These are phyloP conservation scores for Tenebrio molitor DNA, from an alignment of 1,140 invertebrate genomes.

Conservation along the genomic window DNA sequence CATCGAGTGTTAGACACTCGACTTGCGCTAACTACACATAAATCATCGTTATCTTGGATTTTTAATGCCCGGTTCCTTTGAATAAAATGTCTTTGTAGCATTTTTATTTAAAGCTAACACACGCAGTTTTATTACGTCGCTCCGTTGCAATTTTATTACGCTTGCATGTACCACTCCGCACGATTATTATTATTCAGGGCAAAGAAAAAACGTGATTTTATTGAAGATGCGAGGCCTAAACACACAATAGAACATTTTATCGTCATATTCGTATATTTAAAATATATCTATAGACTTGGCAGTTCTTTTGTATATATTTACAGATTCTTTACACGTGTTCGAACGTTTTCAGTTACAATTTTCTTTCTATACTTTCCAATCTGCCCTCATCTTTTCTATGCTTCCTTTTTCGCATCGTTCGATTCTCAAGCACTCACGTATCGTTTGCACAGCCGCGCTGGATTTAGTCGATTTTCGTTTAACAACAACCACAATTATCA, in stretches of 20 bases:
- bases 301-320: constrained; percentile 37
- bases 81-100: constrained; percentile 34
- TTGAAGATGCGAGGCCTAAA: too few relatives aligned
- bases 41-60: constrained; percentile 49
- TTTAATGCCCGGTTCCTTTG: constrained; percentile 35
- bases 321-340: constrained; percentile 45
- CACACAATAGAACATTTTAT: not conserved
- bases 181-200: too few relatives aligned
- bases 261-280: constrained; percentile 15
- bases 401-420: constrained; percentile 37
- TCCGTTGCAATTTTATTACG: not conserved
- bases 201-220: too few relatives aligned
- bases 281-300: constrained; percentile 11
- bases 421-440: constrained; percentile 23
- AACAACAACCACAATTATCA: not conserved
- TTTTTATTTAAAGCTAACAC: constrained; percentile 9
- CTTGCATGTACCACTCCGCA: not conserved
- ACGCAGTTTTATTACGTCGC: constrained; percentile 44
- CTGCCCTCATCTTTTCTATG: constrained; percentile 6
- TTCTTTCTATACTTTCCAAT: constrained; percentile 21
- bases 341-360: constrained; percentile 46
- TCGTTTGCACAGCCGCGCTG: not conserved
- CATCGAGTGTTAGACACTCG: constrained; percentile 22
- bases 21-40: constrained; percentile 44
- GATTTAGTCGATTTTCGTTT: not conserved